phyloP scores from a whole-genome alignment of 2,797 vertebrate genomes.

The Apogon talboti region DNA sequence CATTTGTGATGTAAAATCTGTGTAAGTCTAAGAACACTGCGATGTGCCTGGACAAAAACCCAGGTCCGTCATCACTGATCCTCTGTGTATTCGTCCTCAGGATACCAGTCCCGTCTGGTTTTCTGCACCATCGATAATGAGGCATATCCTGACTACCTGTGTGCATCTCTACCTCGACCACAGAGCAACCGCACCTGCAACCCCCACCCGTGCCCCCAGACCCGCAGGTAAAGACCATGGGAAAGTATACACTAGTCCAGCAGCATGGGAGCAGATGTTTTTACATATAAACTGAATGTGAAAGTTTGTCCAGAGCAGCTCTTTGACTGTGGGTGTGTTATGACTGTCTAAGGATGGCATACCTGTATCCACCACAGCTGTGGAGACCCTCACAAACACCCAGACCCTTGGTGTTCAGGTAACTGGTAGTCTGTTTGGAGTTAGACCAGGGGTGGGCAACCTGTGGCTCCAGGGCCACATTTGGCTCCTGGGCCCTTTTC shows the following conservation, averaged over 20 bases:
- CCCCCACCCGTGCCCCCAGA: conserved; percentile 88
- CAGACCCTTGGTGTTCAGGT: conserved; percentile 86
- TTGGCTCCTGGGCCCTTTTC: too few species aligned
- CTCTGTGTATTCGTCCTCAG: conserved; percentile 67
- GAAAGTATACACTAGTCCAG: too few species aligned
- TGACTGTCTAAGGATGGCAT: conserved; percentile 90
- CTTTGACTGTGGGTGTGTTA: conserved; percentile 77
- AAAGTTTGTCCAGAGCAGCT: too few species aligned
- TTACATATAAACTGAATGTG: too few species aligned
- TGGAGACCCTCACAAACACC: conserved; percentile 82
- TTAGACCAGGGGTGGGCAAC: background rate
- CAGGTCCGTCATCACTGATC: background rate
- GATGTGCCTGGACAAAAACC: too few species aligned
- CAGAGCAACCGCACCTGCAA: conserved; percentile 89
- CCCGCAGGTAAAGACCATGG: conserved; percentile 82
- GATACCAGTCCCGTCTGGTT: conserved; percentile 91
- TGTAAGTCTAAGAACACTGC: too few species aligned
- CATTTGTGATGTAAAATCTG: too few species aligned
- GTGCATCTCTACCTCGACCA: conserved; percentile 85
- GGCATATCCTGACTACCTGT: conserved; percentile 90
- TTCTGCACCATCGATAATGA: conserved; percentile 94
- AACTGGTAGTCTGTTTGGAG: conserved; percentile 65
- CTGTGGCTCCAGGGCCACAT: too few species aligned
- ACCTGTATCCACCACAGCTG: conserved; percentile 86
- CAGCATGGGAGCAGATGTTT: too few species aligned